Percentiles rank a stretch among this genome's conserved stretches.
These are phyloP conservation scores for Dendrocincla tyrannina DNA, from an alignment of 2,797 vertebrate genomes.

Conservation along the genomic window DNA sequence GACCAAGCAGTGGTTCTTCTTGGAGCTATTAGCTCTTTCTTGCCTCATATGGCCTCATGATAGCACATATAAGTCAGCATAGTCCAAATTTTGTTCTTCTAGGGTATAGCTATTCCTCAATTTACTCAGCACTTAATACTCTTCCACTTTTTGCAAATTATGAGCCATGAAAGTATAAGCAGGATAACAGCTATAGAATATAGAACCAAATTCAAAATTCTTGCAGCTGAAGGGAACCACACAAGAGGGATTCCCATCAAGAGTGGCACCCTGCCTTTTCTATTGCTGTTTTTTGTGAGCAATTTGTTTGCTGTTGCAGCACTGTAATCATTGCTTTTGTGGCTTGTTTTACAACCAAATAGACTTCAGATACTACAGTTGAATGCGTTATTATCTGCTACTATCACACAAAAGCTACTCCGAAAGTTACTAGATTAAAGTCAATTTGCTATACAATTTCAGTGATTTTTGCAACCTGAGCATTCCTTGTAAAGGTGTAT, in stretches of 20 bases:
- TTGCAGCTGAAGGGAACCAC: not conserved
- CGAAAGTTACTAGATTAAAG: not conserved
- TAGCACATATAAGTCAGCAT: not conserved
- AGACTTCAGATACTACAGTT: not conserved
- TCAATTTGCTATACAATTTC: not conserved
- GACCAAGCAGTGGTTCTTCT: not conserved
- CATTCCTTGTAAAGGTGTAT: not conserved
- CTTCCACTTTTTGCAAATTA: not conserved
- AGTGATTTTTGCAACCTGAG: not conserved
- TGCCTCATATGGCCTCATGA: not conserved
- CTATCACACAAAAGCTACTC: not conserved
- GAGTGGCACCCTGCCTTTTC: not conserved
- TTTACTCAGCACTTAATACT: not conserved
- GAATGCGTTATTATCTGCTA: not conserved
- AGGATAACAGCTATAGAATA: not conserved
- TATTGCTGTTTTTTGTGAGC: not conserved
- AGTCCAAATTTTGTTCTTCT: not conserved
- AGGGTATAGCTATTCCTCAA: not conserved
- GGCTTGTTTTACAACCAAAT: not conserved
- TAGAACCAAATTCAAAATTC: not conserved
- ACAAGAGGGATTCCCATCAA: not conserved
- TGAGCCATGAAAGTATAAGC: not conserved
- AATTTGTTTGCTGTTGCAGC: not conserved
- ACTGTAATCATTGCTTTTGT: not conserved
- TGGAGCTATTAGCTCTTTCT: not conserved